Percentiles rank a stretch among this genome's conserved stretches.
Evolutionary conservation across 2,797 vertebrate species (phyloP).

Genomic region (Eidolon dupreanum): DNA sequence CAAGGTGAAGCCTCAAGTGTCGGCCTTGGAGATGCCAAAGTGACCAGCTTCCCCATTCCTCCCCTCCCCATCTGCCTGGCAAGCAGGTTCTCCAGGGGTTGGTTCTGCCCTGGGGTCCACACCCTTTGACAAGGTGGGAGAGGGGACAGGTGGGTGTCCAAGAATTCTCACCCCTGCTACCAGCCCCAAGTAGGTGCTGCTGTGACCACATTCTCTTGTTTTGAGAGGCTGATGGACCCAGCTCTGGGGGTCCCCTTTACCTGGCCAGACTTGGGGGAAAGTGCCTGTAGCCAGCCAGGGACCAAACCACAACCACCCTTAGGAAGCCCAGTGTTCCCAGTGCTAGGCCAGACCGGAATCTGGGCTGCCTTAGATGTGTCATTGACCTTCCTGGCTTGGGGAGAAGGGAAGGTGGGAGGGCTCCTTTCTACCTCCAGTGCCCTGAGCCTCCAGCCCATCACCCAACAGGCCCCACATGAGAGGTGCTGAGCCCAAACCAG

Average conservation of each 20-base stretch:
- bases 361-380: conserved; percentile 56
- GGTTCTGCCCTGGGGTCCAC: neutral
- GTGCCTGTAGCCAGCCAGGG: conserved; percentile 53
- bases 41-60: conserved; percentile 80
- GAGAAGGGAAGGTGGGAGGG: neutral
- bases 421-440: conserved; percentile 54
- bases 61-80: neutral
- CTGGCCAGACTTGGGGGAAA: conserved; percentile 2
- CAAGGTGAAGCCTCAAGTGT: conserved; percentile 93
- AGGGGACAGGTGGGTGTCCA: conserved; percentile 60
- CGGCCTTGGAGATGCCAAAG: conserved; percentile 92
- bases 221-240: conserved; percentile 19
- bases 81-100: neutral
- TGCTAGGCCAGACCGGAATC: neutral
- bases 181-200: neutral
- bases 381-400: neutral
- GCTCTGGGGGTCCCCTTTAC: neutral
- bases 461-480: neutral
- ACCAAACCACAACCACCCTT: neutral
- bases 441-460: neutral
- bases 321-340: neutral
- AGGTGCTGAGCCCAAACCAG: conserved; percentile 28
- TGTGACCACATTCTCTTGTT: conserved; percentile 42
- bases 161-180: neutral
- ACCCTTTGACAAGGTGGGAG: conserved; percentile 42